A percentile compares a stretch with the other conserved stretches of the same genome.
Evolutionary conservation across 2,113 vertebrate genomes (phyloP).

Genomic region (Polypterus senegalus): DNA sequence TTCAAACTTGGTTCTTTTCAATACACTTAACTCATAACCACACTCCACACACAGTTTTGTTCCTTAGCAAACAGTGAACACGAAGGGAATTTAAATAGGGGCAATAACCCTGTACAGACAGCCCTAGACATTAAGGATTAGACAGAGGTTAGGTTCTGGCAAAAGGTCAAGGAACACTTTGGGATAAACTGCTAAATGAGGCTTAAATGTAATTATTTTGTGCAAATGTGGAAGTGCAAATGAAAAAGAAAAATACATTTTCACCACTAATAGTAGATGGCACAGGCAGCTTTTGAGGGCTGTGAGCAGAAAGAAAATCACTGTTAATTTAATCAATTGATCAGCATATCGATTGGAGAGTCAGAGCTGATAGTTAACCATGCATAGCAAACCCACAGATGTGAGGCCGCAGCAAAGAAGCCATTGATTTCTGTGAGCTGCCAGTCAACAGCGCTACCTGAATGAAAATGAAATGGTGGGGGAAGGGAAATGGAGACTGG

Average conservation of each 20-base stretch:
- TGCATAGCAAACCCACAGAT: slow-evolving; percentile 45
- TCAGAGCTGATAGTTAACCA: slow-evolving; percentile 51
- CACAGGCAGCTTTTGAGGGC: slow-evolving; percentile 30
- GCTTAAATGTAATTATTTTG: slow-evolving; percentile 41
- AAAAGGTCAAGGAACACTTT: slow-evolving; percentile 8
- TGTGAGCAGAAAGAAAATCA: slow-evolving; percentile 48
- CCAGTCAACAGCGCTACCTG: slow-evolving; percentile 13
- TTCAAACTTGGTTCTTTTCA: no score
- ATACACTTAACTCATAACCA: no score
- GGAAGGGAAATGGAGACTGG: slow-evolving; percentile 8
- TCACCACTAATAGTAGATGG: slow-evolving; percentile 21
- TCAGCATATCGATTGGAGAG: slow-evolving; percentile 63
- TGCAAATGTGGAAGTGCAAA: slow-evolving; percentile 18
- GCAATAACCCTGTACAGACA: no score
- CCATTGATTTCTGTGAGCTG: slow-evolving; percentile 33
- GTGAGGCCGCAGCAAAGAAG: slow-evolving; percentile 44
- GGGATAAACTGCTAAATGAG: slow-evolving; percentile 37
- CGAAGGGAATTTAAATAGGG: no score
- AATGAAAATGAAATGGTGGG: slow-evolving; percentile 17
- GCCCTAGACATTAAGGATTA: no score
- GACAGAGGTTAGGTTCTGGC: no score
- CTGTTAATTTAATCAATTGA: slow-evolving; percentile 77
- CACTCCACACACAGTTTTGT: no score
- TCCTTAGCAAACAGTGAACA: no score
- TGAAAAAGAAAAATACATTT: slow-evolving; percentile 17